Base-by-base conservation (phyloP, 2,888 invertebrate species). In the Chalcis sispes region DNA sequence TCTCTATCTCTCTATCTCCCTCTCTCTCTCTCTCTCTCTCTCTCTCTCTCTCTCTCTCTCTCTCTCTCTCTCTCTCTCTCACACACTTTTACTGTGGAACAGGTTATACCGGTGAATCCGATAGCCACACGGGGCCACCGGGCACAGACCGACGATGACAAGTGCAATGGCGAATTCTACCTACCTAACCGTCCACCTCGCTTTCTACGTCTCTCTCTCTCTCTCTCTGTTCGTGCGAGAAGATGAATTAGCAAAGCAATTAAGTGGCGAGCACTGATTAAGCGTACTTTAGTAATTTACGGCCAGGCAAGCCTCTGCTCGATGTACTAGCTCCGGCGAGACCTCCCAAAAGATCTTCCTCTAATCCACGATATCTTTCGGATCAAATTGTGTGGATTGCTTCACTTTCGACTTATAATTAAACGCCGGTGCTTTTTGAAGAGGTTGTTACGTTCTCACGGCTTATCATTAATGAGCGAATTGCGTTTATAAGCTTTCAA, bases 211-310 rank as follows among this genome's bases (percentile, higher is more conserved):
- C 8, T 52, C 46, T 32, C 58, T 2, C 13, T 8, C 8, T 8
- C 8, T 32, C 32, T 32, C 3, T 3, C 3, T 8, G 3, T 8
- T 3, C 32, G 32, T 20, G 52, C 71, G 46, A 56, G 64, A 67
- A 72, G 64, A 72, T 72, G 69, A 76, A 76, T 76, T 77, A 72
- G 59, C 75, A 54, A 48, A 72, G 72, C 74, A 78, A 78, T 79
- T 79, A 74, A 70, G 54, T 71, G 59, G 36, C 58, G 64, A 71
- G 71, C 62, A 65, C 69, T 77, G 77, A 77, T 79, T 69, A 70
- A 77, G 72, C 65, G 59, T 20, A 75, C 65, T 70, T 62, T 54
- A 65, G 61, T 75, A 72, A 77, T 64, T 77, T 72, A 67, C 58
- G 23, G 20, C 13, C 61, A 23, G 23, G 64, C 42, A 29, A 8